Base-by-base conservation (phyloP, 1,140 invertebrate genomes). In the Drosophila trapezifrons region DNA sequence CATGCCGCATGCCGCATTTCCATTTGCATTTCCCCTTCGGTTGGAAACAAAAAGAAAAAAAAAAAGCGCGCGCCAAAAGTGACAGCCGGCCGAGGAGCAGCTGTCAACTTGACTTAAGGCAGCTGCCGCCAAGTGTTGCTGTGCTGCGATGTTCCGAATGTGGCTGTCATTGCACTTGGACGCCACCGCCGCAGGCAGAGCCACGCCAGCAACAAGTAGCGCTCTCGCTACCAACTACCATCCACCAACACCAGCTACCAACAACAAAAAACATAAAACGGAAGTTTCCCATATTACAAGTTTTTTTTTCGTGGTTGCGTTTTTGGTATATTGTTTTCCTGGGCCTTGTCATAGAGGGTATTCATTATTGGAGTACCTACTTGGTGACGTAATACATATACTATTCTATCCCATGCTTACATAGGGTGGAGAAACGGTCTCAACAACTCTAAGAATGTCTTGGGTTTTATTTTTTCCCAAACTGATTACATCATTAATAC, bases 71-170 rank as follows among this genome's bases (percentile, higher is more conserved):
- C 65, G 74, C 75, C 74, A 78, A 78, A 77, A 77, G 74, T 77
- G 75, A 78, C 75, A 78, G 69, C 27, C 65, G 52, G 69, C 35
- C 51, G 69, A 71, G 69, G 66, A 71, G 69, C 69, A 71, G 66
- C 76, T 78, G 76, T 78, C 75, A 78, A 54, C 57, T 72, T 78
- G 75, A 72, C 75, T 78, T 78, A 56, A 47, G 75, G 74, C 73
- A 77, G 75, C 58, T 71, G 67, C 65, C 65, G 22, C 51, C 65
- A 40, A 71, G 46, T 42, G 59, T 57, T 57, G 63, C 22, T 15
- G 70, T 4, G 38, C 25, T 42, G 42, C 18, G 54, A 12, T 56
- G 18, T 35, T 37, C 17, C 49, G 29, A 4, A 35, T 65, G 52
- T 25, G 59, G 79, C 70, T 69, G 55, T 71, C 70, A 74, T 73